These are phyloP conservation scores for Neoitamus cyanurus DNA, from an alignment of 2,888 invertebrate genomes.

Conservation along the genomic window DNA sequence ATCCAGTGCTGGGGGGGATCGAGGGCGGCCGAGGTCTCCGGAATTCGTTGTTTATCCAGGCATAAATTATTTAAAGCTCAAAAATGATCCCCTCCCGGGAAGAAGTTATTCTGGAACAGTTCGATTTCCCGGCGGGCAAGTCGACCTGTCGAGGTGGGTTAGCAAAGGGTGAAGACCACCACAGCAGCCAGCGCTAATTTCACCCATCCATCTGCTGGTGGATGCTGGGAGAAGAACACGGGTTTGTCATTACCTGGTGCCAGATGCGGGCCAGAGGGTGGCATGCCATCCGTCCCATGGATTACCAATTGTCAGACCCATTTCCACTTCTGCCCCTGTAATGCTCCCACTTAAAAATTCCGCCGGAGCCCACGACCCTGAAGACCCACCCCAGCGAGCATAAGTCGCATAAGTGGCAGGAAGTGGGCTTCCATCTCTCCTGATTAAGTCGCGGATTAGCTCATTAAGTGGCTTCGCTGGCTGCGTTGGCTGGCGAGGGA, in stretches of 20 bases:
- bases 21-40: neutral
- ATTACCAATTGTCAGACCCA: slow-evolving; percentile 47
- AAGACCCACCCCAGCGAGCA: neutral
- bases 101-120: neutral
- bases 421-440: slow-evolving; percentile 23
- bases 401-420: slow-evolving; percentile 39
- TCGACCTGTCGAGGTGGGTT: neutral
- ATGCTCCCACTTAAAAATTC: neutral
- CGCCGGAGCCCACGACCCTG: neutral
- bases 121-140: slow-evolving; percentile 18
- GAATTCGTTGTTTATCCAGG: slow-evolving; percentile 50
- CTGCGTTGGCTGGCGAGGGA: neutral
- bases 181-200: slow-evolving; percentile 3
- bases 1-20: neutral
- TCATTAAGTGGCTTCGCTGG: slow-evolving; percentile 21
- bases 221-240: neutral
- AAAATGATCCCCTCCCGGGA: slow-evolving; percentile 33
- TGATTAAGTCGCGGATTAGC: neutral
- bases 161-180: slow-evolving; percentile 44
- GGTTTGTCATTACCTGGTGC: slow-evolving; percentile 16
- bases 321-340: slow-evolving; percentile 3
- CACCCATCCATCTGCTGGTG: neutral
- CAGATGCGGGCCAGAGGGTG: neutral
- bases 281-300: neutral
- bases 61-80: slow-evolving; percentile 48